Percentiles rank a stretch among this genome's conserved stretches.
Evolutionary conservation across 2,797 vertebrate species (phyloP).

Genomic region (Oreochromis mossambicus): DNA sequence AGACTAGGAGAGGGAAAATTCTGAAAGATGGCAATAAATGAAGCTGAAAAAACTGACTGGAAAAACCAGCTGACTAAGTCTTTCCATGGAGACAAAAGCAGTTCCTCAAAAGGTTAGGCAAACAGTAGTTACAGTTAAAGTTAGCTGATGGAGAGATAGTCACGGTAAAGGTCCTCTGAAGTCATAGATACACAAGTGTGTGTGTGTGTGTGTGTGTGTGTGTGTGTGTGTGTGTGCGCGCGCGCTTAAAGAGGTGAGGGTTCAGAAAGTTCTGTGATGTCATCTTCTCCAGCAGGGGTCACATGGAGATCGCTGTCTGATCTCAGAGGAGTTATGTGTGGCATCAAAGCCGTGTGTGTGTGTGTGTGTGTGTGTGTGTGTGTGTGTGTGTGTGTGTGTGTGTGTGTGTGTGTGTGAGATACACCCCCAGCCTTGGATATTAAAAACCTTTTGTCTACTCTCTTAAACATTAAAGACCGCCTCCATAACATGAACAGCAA

Average conservation of each 20-base stretch:
- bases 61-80: background rate
- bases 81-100: background rate
- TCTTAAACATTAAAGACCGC: background rate
- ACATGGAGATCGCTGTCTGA: background rate
- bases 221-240: background rate
- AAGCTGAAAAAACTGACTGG: background rate
- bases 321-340: constrained; percentile 16
- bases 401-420: background rate
- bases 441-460: background rate
- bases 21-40: background rate
- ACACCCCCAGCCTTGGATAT: background rate
- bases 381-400: background rate
- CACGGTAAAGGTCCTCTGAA: background rate
- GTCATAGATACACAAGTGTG: background rate
- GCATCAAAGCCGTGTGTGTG: background rate
- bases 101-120: background rate
- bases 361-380: background rate
- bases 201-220: background rate
- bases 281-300: constrained; percentile 7
- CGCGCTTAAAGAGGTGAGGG: background rate
- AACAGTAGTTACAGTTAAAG: background rate
- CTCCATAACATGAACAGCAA: background rate
- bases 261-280: constrained; percentile 47
- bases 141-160: background rate
- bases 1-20: background rate